Percentiles rank a stretch among this genome's conserved stretches.
Evolutionary conservation across 2,888 invertebrate genomes (phyloP).

Genomic region (Shargacucullia verbasci): DNA sequence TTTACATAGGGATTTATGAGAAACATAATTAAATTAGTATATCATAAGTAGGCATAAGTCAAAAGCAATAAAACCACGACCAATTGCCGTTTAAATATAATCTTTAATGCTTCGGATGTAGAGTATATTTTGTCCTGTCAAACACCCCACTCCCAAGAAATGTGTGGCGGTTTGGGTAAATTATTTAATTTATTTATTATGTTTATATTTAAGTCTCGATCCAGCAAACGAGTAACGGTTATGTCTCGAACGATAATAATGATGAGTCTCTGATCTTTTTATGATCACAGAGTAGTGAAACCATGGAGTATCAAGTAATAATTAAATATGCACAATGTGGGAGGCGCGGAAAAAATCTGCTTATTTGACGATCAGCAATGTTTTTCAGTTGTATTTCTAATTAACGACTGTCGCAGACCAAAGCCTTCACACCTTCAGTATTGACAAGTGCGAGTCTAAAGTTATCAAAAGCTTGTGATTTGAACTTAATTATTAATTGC

Average conservation of each 20-base stretch:
- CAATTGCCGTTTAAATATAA: slow-evolving; percentile 7
- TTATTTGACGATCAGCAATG: no score
- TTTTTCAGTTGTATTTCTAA: no score
- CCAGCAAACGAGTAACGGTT: slow-evolving; percentile 24
- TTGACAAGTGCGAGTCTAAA: no score
- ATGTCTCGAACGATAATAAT: background rate
- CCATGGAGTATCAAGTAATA: no score
- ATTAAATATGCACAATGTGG: no score
- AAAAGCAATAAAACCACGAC: background rate
- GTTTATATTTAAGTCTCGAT: slow-evolving; percentile 33
- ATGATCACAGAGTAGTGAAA: no score
- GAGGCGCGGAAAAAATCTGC: no score
- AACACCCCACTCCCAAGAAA: slow-evolving; percentile 26
- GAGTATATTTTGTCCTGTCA: slow-evolving; percentile 23
- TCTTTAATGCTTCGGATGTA: slow-evolving; percentile 16
- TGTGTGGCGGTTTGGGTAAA: slow-evolving; percentile 42
- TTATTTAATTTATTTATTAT: slow-evolving; percentile 41
- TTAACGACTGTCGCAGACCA: no score
- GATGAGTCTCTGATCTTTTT: background rate
- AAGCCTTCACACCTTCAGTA: no score
- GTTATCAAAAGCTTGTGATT: no score
- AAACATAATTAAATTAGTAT: background rate
- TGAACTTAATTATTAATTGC: no score
- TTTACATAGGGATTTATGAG: background rate
- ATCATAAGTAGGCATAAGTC: background rate